phyloP scores from a whole-genome alignment of 2,797 vertebrate genomes.

The Poeciliopsis gracilis region DNA sequence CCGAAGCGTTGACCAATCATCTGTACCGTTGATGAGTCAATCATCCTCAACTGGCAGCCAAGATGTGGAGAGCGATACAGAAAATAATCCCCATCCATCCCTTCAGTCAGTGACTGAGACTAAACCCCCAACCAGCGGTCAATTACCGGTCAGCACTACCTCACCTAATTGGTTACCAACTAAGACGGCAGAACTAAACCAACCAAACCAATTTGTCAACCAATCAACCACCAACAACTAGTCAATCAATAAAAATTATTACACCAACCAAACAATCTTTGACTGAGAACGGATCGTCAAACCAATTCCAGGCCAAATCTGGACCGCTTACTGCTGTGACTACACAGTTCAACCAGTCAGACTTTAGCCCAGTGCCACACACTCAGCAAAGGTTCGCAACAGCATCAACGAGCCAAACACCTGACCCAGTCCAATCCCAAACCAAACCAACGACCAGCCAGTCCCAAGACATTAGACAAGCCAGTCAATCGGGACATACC shows the following conservation, averaged over 20 bases:
- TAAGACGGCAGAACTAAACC: conserved; percentile 1
- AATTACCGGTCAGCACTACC: neutral
- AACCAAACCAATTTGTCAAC: neutral
- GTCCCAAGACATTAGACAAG: neutral
- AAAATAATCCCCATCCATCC: neutral
- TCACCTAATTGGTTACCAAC: neutral
- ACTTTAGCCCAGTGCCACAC: neutral
- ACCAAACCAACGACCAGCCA: neutral
- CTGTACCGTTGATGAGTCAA: conserved; percentile 16
- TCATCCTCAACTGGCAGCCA: conserved; percentile 23
- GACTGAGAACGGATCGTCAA: neutral
- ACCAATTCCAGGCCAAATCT: neutral
- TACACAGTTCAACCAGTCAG: neutral
- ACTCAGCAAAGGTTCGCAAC: neutral
- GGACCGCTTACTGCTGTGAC: neutral
- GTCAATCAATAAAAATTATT: neutral
- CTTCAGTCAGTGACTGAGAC: conserved; percentile 8
- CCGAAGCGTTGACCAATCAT: conserved; percentile 27
- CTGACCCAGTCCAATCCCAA: neutral
- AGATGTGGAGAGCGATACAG: neutral
- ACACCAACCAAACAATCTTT: neutral
- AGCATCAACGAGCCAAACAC: neutral
- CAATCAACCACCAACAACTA: conserved; percentile 1
- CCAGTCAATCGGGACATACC: neutral
- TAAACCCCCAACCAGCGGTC: neutral